A percentile compares a stretch with the other conserved stretches of the same genome.
Conservation (phyloP, 2,797 vertebrate genomes). For the Fistularia tabacaria region DNA sequence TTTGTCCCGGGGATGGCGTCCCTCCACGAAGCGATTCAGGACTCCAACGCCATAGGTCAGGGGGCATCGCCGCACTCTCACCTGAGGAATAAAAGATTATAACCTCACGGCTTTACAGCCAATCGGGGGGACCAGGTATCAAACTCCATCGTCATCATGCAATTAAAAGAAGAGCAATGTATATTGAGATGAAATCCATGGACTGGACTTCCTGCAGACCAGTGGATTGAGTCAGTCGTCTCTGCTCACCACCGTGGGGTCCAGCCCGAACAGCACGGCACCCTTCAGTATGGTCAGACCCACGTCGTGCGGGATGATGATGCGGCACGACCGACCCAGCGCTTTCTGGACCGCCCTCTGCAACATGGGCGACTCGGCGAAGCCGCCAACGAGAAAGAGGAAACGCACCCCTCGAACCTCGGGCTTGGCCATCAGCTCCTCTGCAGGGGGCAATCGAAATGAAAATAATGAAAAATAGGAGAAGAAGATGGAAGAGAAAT, state of each 20-base stretch:
- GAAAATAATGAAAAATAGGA: too few species aligned
- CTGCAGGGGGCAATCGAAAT: constrained; percentile 43
- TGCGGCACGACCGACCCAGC: constrained; percentile 80
- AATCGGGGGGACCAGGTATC: neutral
- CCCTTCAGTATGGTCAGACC: constrained; percentile 96
- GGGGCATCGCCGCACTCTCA: constrained; percentile 87
- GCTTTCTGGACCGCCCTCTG: constrained; percentile 84
- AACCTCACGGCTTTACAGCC: neutral
- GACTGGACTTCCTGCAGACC: neutral
- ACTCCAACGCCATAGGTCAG: constrained; percentile 93
- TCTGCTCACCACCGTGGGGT: constrained; percentile 83
- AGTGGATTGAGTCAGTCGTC: neutral
- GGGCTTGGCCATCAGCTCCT: constrained; percentile 80
- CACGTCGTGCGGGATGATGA: constrained; percentile 93
- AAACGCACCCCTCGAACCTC: constrained; percentile 87
- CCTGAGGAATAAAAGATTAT: constrained; percentile 24
- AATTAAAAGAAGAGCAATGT: neutral
- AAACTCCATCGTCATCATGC: neutral
- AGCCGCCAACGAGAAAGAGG: constrained; percentile 94
- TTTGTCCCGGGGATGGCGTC: constrained; percentile 87
- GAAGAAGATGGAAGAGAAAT: neutral
- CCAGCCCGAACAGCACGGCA: constrained; percentile 91
- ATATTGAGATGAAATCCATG: neutral
- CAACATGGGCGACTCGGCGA: constrained; percentile 90
- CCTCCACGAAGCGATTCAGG: constrained; percentile 89